Base-by-base conservation (phyloP, 2,888 invertebrate genomes). In the Tetanocera ferruginea region DNA sequence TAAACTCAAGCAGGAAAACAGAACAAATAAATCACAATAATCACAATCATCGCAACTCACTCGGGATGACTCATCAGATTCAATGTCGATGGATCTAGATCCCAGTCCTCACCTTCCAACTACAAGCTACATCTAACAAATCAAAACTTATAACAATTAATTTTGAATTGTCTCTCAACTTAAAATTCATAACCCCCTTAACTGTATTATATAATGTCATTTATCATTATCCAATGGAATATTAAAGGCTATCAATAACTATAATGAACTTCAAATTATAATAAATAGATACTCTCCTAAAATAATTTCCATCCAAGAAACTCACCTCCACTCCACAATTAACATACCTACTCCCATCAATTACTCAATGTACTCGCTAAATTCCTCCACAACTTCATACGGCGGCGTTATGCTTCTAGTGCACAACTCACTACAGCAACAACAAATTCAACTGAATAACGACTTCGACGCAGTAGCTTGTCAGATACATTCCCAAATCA, bases 241-340 rank as follows among this genome's bases (percentile, higher is more conserved):
- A 79, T 80, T 8, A 81, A 80, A 19, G 79, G 81, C 23, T 14
- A 4, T 37, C 0, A 80, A 76, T 23, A 75, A 80, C 23, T 79
- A 78, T 37, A 77, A 76, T 23, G 74, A 80, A 76, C 67, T 78
- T 6, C 34, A 37, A 62, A 77, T 79, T 9, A 19, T 80, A 19
- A 76, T 76, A 2, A 79, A 73, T 76, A n/a, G 11, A 11, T 57
- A 77, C 14, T 67, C 19, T 5, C 79, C 77, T n/a, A 64, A 74
- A 52, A 79, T 81, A 17, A 75, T 77, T 14, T 34, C 64, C 3
- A 23, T 81, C 5, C 79, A 81, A 69, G 80, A 81, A 75, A 78
- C 79, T n/a, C 81, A 81, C 51, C 73, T 81, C 25, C 75, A 78
- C 14, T 14, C 28, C 5, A 52, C 25, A 5, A 37, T 43, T 14